Percentiles rank a stretch among this genome's conserved stretches.
Conservation (phyloP, 2,113 vertebrate species). For the Odontophorus gujanensis region DNA sequence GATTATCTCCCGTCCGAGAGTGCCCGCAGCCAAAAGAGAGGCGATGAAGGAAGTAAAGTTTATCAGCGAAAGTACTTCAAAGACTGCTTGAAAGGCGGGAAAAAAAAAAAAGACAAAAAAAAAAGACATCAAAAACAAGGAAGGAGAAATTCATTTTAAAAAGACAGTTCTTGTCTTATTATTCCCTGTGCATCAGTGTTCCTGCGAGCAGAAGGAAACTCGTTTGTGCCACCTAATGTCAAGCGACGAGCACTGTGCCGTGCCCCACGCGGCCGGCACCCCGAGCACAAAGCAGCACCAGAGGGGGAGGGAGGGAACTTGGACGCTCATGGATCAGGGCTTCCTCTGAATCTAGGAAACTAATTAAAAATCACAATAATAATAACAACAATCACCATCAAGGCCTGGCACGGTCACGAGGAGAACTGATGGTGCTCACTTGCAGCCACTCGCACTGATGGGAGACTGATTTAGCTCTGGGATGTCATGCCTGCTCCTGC, state of each 20-base stretch:
- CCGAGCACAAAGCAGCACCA: neutral
- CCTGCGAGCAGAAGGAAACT: slow-evolving; percentile 62
- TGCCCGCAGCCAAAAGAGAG: neutral
- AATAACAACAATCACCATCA: neutral
- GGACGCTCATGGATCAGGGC: accelerated
- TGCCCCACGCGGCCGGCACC: neutral
- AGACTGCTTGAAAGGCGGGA: neutral
- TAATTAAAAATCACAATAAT: neutral
- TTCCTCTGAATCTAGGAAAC: neutral
- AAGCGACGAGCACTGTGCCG: slow-evolving; percentile 59
- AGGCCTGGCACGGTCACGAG: neutral
- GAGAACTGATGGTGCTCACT: neutral
- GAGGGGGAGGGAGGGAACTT: neutral
- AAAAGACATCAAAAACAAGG: neutral
- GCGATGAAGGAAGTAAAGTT: neutral
- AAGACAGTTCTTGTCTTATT: slow-evolving; percentile 6
- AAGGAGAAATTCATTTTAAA: slow-evolving; percentile 20
- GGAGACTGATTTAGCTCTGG: neutral
- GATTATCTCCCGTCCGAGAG: neutral
- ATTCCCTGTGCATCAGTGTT: neutral
- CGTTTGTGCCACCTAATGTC: slow-evolving; percentile 78
- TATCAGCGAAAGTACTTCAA: slow-evolving; percentile 5
- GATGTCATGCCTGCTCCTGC: neutral
- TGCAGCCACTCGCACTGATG: neutral
- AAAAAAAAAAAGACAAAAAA: neutral